Evolutionary conservation across 1,140 invertebrate genomes (phyloP), one percentile per base, ranked within the genome.

Genomic region (Nebria ingens): DNA sequence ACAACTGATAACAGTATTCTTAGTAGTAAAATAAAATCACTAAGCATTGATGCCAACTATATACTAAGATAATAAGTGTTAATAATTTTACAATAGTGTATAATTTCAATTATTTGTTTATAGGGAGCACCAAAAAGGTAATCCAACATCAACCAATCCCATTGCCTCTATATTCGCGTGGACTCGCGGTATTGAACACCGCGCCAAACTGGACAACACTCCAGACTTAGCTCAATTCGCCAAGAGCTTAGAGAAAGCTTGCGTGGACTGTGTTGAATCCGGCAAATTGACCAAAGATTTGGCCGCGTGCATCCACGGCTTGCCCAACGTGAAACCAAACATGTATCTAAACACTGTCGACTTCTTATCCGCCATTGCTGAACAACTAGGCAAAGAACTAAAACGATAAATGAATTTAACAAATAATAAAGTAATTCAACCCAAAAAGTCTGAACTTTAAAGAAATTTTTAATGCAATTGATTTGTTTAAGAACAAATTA

Each of bases 221-320:
- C 73, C 79, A 0, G 86, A 87, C 25, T 71, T 93, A 34, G 76
- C 74, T 13, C 80, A 76, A 17, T 80, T 79, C 61, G 73, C 76
- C 0, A 56, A 69, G 9, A 66, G 73, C 17, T 63, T 80, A 21
- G 78, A 80, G 64, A 71, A 77, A 65, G 87, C 89, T 1, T 94
- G 91, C 69, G 77, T 94, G 0, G 88, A 92, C 60, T 88, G 85
- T 19, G 88, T 95, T 19, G 89, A 94, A 67, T 76, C 78, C 42
- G 91, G 91, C n/a, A 80, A 85, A 64, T 90, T 93, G 87, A 95
- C 91, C 1, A 94, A 94, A 72, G 91, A 95, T 76, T 74, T 95
- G 58, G 90, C 89, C 19, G 85, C 83, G 59, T 93, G 89, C 65
- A 90, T 94, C 62, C 87, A 93, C 68, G 91, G 91, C 2, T 57